Conservation (phyloP, 2,113 vertebrate species). For the Fregetta grallaria region DNA sequence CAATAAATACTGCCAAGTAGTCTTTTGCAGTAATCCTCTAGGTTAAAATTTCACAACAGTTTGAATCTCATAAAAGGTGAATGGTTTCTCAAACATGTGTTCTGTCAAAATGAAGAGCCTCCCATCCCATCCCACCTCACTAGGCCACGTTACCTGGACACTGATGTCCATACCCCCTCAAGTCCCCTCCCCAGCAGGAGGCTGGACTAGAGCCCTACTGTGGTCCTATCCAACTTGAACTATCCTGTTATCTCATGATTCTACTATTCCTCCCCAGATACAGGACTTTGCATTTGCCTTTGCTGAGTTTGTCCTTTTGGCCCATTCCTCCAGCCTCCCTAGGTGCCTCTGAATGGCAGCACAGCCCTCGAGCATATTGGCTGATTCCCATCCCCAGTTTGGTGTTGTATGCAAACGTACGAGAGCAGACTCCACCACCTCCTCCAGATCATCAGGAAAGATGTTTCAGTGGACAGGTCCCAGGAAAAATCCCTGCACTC, state of each 20-base stretch:
- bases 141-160: neutral
- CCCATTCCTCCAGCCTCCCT: neutral
- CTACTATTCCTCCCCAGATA: neutral
- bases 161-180: accelerated
- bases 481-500: neutral
- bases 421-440: neutral
- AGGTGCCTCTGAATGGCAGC: neutral
- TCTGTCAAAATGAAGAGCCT: neutral
- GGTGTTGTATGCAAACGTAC: neutral
- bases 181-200: neutral
- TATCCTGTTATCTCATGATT: neutral
- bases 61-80: neutral
- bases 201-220: neutral
- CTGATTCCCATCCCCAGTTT: neutral
- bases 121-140: neutral
- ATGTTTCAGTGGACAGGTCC: neutral
- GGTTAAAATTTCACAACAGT: neutral
- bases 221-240: neutral
- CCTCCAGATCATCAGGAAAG: neutral
- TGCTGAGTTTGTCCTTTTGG: neutral
- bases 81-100: neutral
- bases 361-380: accelerated
- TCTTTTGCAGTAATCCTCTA: neutral
- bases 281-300: neutral
- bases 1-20: neutral